Conservation (phyloP, 2,113 vertebrate species). For the Pachyramphus minor region DNA sequence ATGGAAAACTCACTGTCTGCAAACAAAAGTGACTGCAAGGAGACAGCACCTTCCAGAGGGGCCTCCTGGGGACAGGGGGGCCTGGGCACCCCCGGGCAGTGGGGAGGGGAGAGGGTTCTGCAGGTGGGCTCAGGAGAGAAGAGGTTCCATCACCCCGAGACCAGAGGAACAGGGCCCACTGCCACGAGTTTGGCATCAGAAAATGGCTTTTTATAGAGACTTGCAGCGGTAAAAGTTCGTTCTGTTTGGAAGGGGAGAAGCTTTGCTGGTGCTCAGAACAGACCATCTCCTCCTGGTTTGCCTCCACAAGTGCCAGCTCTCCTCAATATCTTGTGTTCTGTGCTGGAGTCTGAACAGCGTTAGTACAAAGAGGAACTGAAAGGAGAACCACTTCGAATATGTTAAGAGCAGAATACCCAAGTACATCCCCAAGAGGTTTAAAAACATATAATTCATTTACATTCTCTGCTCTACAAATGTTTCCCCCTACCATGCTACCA, state of each 20-base stretch:
- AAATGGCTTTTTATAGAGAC: not conserved
- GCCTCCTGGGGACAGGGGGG: not conserved
- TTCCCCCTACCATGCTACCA: not conserved
- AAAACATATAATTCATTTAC: not conserved
- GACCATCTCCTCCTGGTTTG: not conserved
- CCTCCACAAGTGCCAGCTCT: not conserved
- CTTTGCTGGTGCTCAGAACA: not conserved
- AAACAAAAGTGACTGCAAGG: not conserved
- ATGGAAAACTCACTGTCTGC: not conserved
- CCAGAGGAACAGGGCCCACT: rapidly evolving
- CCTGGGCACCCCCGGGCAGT: rapidly evolving
- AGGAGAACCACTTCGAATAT: not conserved
- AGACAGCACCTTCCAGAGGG: rapidly evolving
- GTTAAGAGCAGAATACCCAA: not conserved
- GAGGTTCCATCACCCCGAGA: rapidly evolving
- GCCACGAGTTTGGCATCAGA: rapidly evolving
- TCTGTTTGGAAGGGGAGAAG: not conserved
- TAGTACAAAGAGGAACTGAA: not conserved
- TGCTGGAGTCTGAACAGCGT: not conserved
- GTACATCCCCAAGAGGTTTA: not conserved
- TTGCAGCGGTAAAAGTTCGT: not conserved
- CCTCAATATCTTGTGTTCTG: not conserved
- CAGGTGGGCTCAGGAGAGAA: not conserved
- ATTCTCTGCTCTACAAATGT: rapidly evolving
- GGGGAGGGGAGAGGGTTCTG: not conserved